phyloP scores from a whole-genome alignment of 2,113 vertebrate genomes.

The Argyrosomus japonicus region DNA sequence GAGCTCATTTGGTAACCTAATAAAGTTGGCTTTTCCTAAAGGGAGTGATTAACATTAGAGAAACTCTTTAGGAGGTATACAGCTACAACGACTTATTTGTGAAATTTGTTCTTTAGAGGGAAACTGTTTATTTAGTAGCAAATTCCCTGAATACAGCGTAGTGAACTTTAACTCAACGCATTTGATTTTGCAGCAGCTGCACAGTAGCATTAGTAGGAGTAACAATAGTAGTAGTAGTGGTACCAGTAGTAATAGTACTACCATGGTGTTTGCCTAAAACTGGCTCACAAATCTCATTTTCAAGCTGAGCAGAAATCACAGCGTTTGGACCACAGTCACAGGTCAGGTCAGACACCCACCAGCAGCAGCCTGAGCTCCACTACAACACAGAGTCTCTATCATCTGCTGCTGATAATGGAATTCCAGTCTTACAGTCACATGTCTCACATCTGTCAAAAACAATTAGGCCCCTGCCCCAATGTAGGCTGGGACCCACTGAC shows the following conservation, averaged over 20 bases:
- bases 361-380: constrained; percentile 39
- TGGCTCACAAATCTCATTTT: constrained; percentile 31
- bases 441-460: constrained; percentile 76
- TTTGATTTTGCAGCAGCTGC: neutral
- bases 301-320: constrained; percentile 20
- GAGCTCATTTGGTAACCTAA: neutral
- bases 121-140: neutral
- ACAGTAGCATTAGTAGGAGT: neutral
- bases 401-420: constrained; percentile 69
- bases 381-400: constrained; percentile 76
- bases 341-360: constrained; percentile 77
- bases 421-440: constrained; percentile 77
- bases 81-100: neutral
- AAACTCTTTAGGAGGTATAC: neutral
- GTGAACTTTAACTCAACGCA: neutral
- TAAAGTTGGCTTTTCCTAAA: neutral
- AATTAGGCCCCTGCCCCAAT: constrained; percentile 51
- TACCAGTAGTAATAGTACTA: neutral
- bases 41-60: neutral
- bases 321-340: constrained; percentile 45
- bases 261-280: constrained; percentile 39
- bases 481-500: constrained; percentile 56
- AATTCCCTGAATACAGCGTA: neutral
- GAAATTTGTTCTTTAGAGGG: neutral
- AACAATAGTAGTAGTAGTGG: neutral